Percentiles rank a stretch among this genome's conserved stretches.
Evolutionary conservation across 2,797 vertebrate genomes (phyloP).

Genomic region (Menidia menidia): DNA sequence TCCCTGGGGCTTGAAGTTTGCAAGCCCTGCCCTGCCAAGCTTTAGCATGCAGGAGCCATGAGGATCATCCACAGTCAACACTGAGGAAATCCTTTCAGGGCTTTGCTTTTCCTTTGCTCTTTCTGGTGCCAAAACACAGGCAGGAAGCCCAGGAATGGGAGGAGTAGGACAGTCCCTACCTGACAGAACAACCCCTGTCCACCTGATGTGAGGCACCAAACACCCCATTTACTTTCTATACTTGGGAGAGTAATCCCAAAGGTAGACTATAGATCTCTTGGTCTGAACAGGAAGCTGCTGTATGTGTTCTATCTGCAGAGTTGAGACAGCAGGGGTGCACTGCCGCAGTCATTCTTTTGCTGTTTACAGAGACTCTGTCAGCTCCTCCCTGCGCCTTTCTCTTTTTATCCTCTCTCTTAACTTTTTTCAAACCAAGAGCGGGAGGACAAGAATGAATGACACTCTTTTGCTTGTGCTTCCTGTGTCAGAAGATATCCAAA

Average conservation of each 20-base stretch:
- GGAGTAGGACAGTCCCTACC: conserved; percentile 50
- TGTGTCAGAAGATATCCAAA: conserved; percentile 81
- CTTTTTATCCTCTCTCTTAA: conserved; percentile 7
- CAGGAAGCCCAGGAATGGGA: conserved; percentile 58
- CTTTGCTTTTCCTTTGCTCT: conserved; percentile 75
- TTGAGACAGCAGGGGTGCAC: conserved; percentile 49
- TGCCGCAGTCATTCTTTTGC: conserved; percentile 72
- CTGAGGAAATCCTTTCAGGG: conserved; percentile 77
- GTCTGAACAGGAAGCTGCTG: conserved; percentile 32
- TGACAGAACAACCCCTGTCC: conserved; percentile 52
- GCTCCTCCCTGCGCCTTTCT: conserved; percentile 62
- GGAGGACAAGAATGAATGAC: conserved; percentile 63
- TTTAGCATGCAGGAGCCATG: conserved; percentile 70
- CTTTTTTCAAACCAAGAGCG: conserved; percentile 32
- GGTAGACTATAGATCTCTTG: conserved; percentile 23
- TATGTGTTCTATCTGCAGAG: conserved; percentile 49
- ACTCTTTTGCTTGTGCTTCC: conserved; percentile 65
- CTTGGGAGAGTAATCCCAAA: conserved; percentile 35
- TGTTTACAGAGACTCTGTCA: conserved; percentile 70
- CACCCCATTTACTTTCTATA: conserved; percentile 16
- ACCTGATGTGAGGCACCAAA: conserved; percentile 46
- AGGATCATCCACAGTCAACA: conserved; percentile 79
- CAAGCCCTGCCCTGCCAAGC: conserved; percentile 68
- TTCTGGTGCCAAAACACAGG: conserved; percentile 76
- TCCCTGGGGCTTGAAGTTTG: conserved; percentile 50